Percentiles rank a stretch among this genome's conserved stretches.
Evolutionary conservation across 2,113 vertebrate genomes (phyloP).

Genomic region (Ginglymostoma cirratum): DNA sequence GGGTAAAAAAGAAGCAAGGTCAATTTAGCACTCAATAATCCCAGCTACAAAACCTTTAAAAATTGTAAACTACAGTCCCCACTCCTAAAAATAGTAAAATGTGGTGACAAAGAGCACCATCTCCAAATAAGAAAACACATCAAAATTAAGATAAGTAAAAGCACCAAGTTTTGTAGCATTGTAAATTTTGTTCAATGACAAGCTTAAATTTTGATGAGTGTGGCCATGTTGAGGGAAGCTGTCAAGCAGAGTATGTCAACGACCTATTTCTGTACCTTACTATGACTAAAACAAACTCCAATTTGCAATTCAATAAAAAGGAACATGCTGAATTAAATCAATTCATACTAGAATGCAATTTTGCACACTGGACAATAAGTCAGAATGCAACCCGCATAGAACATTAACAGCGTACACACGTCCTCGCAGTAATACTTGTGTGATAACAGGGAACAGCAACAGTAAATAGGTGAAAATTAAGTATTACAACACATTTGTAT

Average conservation of each 20-base stretch:
- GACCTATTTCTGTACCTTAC: no score
- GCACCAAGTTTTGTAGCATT: neutral
- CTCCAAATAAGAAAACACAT: neutral
- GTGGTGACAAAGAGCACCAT: neutral
- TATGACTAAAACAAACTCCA: neutral
- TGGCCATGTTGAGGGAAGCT: neutral
- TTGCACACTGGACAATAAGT: neutral
- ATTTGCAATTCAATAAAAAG: neutral
- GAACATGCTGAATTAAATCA: neutral
- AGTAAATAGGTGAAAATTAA: no score
- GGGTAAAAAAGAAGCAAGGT: neutral
- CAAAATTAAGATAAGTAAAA: neutral
- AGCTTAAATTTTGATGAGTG: neutral
- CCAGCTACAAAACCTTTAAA: no score
- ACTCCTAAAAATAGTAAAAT: neutral
- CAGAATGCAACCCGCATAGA: neutral
- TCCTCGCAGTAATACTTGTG: no score
- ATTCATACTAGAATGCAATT: neutral
- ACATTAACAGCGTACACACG: neutral
- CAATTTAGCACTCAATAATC: neutral
- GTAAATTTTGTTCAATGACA: neutral
- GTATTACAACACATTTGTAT: neutral
- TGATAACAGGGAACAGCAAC: neutral
- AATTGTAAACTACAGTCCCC: neutral
- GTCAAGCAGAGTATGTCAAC: neutral